Percentiles rank a stretch among this genome's conserved stretches.
Evolutionary conservation across 2,113 vertebrate genomes (phyloP).

Genomic region (Tympanuchus pallidicinctus): DNA sequence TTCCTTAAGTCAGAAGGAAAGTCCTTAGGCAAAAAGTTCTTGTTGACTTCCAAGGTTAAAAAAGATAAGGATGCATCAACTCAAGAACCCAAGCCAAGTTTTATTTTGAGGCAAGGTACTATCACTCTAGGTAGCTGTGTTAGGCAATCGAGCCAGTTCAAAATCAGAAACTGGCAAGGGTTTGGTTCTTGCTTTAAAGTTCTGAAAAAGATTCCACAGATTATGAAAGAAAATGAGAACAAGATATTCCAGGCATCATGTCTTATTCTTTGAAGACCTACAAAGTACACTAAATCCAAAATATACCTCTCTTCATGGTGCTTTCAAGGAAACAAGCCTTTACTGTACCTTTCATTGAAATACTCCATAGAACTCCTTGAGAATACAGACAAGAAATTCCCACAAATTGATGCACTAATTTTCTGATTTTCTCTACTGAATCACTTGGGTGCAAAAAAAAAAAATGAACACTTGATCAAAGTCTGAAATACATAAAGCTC

Average conservation of each 20-base stretch:
- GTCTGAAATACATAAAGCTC: background rate
- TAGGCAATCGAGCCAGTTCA: background rate
- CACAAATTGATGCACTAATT: background rate
- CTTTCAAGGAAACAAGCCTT: background rate
- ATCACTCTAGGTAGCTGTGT: background rate
- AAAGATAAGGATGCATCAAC: background rate
- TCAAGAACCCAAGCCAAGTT: background rate
- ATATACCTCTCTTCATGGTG: background rate
- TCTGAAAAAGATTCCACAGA: background rate
- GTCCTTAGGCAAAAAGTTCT: background rate
- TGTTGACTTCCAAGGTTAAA: background rate
- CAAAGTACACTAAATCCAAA: background rate
- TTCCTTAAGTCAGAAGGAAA: background rate
- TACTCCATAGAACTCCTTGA: background rate
- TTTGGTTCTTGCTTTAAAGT: background rate
- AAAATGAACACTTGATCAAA: background rate
- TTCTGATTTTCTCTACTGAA: background rate
- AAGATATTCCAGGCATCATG: background rate
- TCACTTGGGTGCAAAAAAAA: background rate
- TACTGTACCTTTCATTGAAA: background rate
- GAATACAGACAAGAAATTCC: background rate
- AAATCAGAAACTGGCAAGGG: background rate
- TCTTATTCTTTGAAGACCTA: background rate
- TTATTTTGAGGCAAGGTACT: background rate
- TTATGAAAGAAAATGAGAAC: background rate